Evolutionary conservation across 1,140 invertebrate species (phyloP), one percentile per base, ranked within the genome.

Genomic region (Conopomorpha cramerella): DNA sequence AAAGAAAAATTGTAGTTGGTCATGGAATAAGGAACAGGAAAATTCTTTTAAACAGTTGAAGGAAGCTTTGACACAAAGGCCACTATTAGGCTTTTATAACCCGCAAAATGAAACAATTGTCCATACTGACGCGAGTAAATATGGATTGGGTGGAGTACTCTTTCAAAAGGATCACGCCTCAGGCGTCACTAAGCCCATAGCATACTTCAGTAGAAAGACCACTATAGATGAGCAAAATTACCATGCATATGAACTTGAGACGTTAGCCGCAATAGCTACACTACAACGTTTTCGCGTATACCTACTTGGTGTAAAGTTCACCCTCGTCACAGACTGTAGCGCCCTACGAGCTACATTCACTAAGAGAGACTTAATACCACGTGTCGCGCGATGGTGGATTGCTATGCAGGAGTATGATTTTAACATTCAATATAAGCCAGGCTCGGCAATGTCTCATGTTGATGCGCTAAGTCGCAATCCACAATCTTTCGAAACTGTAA

Each of bases 121-220:
- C 13, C 46, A 52, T 26, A 44, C 52, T 1, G 62, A 58, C 35
- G 55, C 46, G 8, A 45, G 41, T 12, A 36, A 43, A 3, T 6
- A 11, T n/a, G 63, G 51, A 56, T 27, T 39, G 10, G 67, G 58
- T 13, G 56, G 55, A 0, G 48, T 73, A 10, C 34, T 77, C 6
- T 34, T 55, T 8, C 68, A 77, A 31, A 45, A 41, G 38, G 42
- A 50, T 25, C 14, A 8, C 1, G 43, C 43, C 11, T 6, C 1
- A 3, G 29, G 33, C 3, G 0, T 14, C 11, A 43, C 49, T 8
- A 41, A 45, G 16, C 35, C 43, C 8, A 40, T 57, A 1, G 19
- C 18, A 12, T 56, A 52, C 30, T 55, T 36, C 16, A 49, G 45
- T 33, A 14, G 41, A 25, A 33, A 32, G 10, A 48, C 43, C 13